Conservation (phyloP, 2,797 vertebrate genomes). For the Pseudocheirus occidentalis region DNA sequence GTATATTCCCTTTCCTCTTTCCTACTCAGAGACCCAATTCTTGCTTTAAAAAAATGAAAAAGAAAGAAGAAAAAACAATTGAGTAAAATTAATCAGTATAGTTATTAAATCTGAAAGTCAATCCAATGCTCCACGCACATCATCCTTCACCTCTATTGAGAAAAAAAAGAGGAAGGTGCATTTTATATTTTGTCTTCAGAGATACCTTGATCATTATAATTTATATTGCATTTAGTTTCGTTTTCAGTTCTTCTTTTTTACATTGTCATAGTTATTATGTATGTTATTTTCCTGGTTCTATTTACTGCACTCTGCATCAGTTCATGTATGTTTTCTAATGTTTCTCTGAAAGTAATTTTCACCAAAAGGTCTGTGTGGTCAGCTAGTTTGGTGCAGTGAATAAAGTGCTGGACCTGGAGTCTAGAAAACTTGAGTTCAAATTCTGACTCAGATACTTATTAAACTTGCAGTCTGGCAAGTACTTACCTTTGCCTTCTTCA, state of each 20-base stretch:
- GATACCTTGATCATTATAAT: background rate
- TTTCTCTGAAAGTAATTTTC: conserved; percentile 66
- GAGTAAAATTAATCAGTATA: background rate
- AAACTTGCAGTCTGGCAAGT: background rate
- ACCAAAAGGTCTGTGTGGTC: conserved; percentile 46
- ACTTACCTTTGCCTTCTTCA: background rate
- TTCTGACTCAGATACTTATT: background rate
- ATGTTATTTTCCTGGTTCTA: background rate
- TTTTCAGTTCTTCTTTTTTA: background rate
- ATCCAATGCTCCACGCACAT: background rate
- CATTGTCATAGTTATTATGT: background rate
- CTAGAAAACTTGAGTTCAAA: background rate
- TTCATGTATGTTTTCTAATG: background rate
- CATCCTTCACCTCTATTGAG: background rate
- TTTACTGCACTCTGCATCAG: background rate
- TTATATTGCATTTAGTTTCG: background rate
- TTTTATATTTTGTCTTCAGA: background rate
- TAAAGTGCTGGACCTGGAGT: background rate
- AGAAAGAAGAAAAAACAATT: background rate
- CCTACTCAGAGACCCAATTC: background rate
- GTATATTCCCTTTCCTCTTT: background rate
- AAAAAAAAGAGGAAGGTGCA: background rate
- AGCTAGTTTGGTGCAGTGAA: background rate
- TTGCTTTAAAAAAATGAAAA: background rate
- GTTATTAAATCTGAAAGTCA: background rate